Evolutionary conservation across 2,888 invertebrate genomes (phyloP).

Genomic region (Sipunculus nudus): DNA sequence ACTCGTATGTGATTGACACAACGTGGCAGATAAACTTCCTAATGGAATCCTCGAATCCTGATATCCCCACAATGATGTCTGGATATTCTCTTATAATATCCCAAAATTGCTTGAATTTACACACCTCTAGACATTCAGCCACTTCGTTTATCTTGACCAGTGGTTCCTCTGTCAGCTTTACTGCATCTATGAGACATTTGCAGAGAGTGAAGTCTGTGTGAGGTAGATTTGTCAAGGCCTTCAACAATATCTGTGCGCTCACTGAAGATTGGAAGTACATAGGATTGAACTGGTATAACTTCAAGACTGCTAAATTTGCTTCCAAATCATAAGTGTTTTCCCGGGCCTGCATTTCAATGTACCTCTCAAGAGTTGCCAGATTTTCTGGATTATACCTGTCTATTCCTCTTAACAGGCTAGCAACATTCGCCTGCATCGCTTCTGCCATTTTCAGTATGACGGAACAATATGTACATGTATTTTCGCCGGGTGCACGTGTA

Average conservation of each 20-base stretch:
- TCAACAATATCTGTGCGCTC: conserved; percentile 88
- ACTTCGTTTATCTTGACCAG: conserved; percentile 87
- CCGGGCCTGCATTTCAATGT: conserved; percentile 90
- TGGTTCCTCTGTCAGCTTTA: conserved; percentile 80
- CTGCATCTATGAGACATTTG: conserved; percentile 91
- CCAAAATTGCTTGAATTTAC: conserved; percentile 94
- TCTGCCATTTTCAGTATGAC: too few species aligned
- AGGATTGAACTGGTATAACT: conserved; percentile 96
- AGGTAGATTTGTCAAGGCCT: conserved; percentile 95
- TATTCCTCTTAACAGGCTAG: conserved; percentile 87
- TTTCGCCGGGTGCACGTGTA: too few species aligned
- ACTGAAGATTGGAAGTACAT: conserved; percentile 78
- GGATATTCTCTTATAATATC: conserved; percentile 59
- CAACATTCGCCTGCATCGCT: conserved; percentile 86
- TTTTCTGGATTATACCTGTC: conserved; percentile 98
- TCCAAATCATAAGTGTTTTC: conserved; percentile 97
- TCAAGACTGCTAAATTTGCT: conserved; percentile 94
- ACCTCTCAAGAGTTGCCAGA: conserved; percentile 86
- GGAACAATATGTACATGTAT: too few species aligned
- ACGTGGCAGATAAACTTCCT: conserved; percentile 96
- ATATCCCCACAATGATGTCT: conserved; percentile 78
- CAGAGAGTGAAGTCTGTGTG: conserved; percentile 98
- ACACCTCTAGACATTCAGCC: conserved; percentile 90
- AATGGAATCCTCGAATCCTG: conserved; percentile 93
- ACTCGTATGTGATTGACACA: conserved; percentile 95